Conservation (phyloP, 2,797 vertebrate species). For the Alauda arvensis region DNA sequence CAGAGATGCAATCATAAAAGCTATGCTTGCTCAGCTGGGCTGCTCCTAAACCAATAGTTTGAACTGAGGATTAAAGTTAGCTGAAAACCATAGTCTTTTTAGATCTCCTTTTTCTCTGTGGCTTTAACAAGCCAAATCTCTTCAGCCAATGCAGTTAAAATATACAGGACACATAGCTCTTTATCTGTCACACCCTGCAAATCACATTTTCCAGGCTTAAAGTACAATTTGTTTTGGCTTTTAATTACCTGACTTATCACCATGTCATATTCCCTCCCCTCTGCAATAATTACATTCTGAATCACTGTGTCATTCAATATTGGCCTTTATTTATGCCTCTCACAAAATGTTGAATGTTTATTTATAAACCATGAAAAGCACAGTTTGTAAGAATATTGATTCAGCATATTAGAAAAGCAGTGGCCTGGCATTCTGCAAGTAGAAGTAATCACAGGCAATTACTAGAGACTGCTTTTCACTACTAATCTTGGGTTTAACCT, state of each 20-base stretch:
- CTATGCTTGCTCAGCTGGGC: background rate
- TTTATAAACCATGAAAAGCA: conserved; percentile 63
- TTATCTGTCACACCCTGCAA: conserved; percentile 42
- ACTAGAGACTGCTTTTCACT: conserved; percentile 47
- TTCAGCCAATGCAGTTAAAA: conserved; percentile 19
- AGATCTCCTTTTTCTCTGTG: background rate
- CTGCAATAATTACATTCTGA: conserved; percentile 52
- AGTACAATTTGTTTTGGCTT: conserved; percentile 53
- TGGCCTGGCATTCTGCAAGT: conserved; percentile 42
- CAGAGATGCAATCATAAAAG: background rate
- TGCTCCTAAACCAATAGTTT: background rate
- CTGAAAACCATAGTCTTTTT: background rate
- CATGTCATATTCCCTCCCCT: conserved; percentile 29
- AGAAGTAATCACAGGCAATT: conserved; percentile 62
- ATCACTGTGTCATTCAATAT: conserved; percentile 55
- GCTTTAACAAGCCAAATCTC: background rate
- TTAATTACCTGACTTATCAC: conserved; percentile 63
- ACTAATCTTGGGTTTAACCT: conserved; percentile 47
- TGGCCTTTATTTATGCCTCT: conserved; percentile 59
- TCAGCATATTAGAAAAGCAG: conserved; percentile 27
- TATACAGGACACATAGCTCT: background rate
- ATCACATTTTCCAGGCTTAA: conserved; percentile 56
- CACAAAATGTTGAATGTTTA: conserved; percentile 45
- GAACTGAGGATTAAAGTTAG: background rate
- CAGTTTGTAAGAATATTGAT: conserved; percentile 63